Evolutionary conservation across 2,797 vertebrate genomes (phyloP).

Genomic region (Lagorchestes hirsutus): DNA sequence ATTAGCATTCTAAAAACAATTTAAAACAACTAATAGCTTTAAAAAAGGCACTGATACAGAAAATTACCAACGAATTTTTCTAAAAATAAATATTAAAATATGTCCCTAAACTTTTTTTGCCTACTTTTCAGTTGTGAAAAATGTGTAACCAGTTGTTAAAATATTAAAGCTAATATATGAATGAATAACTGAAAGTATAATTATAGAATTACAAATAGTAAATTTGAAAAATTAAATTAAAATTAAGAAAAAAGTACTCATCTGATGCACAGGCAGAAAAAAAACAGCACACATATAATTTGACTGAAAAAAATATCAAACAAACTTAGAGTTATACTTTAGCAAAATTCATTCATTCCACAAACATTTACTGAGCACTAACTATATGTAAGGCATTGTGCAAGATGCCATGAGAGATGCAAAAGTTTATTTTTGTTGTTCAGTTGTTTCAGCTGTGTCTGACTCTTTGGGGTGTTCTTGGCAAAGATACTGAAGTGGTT

Average conservation of each 20-base stretch:
- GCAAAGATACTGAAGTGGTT: not conserved
- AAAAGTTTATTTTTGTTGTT: not conserved
- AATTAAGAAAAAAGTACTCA: not conserved
- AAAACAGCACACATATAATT: not conserved
- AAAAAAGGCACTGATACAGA: not conserved
- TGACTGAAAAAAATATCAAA: not conserved
- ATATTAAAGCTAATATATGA: conserved; percentile 2
- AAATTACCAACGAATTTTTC: not conserved
- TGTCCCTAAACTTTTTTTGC: not conserved
- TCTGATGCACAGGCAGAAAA: not conserved
- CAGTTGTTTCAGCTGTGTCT: not conserved
- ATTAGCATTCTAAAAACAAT: not conserved
- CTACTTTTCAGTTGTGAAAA: conserved; percentile 8
- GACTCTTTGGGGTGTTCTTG: not conserved
- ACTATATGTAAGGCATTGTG: not conserved
- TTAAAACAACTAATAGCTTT: not conserved
- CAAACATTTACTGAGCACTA: not conserved
- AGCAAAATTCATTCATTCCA: not conserved
- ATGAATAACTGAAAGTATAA: conserved; percentile 7
- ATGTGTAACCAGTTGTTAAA: conserved; percentile 6
- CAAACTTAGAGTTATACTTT: not conserved
- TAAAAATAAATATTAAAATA: not conserved
- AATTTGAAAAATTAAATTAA: not conserved
- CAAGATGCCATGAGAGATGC: not conserved
- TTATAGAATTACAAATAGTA: not conserved